A percentile compares a stretch with the other conserved stretches of the same genome.
These are phyloP conservation scores for Dioctria rufipes DNA, from an alignment of 2,888 invertebrate species.

Conservation along the genomic window DNA sequence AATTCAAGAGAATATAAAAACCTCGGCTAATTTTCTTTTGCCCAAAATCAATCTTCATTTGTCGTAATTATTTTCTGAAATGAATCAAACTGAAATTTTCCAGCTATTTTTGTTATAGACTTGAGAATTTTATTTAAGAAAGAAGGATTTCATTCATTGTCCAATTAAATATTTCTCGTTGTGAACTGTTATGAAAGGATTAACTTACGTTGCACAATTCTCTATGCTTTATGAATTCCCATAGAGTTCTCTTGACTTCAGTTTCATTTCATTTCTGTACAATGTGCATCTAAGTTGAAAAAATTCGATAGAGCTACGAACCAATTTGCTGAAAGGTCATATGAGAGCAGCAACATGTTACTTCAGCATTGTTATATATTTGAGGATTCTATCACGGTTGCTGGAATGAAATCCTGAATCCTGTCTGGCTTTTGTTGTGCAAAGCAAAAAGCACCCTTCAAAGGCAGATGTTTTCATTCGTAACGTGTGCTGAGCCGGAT, in stretches of 20 bases:
- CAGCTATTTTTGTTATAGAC: no score
- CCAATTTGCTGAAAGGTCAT: background rate
- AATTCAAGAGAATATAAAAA: no score
- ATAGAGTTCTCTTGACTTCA: background rate
- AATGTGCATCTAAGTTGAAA: conserved; percentile 1
- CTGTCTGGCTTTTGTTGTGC: background rate
- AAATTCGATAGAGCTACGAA: background rate
- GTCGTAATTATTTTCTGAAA: no score
- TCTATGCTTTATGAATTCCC: background rate
- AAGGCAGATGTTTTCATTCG: background rate
- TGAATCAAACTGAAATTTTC: no score
- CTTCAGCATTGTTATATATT: background rate
- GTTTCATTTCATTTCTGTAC: background rate
- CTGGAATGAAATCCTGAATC: conserved; percentile 2
- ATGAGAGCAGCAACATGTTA: background rate
- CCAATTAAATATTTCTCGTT: background rate
- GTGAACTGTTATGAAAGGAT: no score
- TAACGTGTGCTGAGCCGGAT: background rate
- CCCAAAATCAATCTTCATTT: no score
- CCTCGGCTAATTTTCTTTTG: no score
- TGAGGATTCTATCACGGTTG: background rate
- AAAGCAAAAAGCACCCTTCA: background rate
- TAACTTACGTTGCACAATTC: no score
- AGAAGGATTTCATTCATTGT: no score
- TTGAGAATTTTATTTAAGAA: no score